Percentiles rank a stretch among this genome's conserved stretches.
Evolutionary conservation across 2,797 vertebrate genomes (phyloP).

Genomic region (Geotrypetes seraphini): DNA sequence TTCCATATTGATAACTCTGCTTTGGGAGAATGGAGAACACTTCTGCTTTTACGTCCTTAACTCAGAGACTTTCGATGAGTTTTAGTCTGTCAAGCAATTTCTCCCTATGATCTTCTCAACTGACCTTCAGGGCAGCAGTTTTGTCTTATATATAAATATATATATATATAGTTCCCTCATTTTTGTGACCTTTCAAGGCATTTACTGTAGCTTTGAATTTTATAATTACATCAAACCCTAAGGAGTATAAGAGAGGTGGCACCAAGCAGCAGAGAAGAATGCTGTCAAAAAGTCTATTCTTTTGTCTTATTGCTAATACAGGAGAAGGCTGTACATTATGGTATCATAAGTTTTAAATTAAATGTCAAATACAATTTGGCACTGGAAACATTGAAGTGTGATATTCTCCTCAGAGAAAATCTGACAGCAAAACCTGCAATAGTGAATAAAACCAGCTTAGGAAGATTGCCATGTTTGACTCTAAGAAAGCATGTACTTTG

Average conservation of each 20-base stretch:
- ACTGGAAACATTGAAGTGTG: conserved; percentile 37
- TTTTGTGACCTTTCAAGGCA: neutral
- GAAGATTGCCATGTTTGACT: conserved; percentile 6
- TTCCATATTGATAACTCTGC: rapidly evolving
- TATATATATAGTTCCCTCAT: neutral
- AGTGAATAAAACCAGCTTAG: conserved; percentile 22
- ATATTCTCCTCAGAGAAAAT: conserved; percentile 23
- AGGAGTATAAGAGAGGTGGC: neutral
- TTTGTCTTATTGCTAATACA: conserved; percentile 23
- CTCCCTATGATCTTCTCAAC: neutral
- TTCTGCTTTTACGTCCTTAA: neutral
- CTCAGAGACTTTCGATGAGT: neutral
- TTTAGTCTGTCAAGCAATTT: neutral
- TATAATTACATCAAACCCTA: neutral
- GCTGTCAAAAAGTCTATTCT: neutral
- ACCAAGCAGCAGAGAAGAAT: conserved; percentile 3
- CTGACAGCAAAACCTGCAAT: conserved; percentile 31
- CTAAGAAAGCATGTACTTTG: neutral
- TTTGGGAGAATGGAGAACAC: too few species aligned
- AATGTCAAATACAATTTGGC: conserved; percentile 54
- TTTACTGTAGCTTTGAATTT: conserved; percentile 8
- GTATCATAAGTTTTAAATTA: conserved; percentile 44
- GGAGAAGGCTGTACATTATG: conserved; percentile 31
- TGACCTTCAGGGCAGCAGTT: neutral
- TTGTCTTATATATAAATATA: neutral